phyloP scores from a whole-genome alignment of 1,140 invertebrate genomes.

The Coptotermes formosanus region DNA sequence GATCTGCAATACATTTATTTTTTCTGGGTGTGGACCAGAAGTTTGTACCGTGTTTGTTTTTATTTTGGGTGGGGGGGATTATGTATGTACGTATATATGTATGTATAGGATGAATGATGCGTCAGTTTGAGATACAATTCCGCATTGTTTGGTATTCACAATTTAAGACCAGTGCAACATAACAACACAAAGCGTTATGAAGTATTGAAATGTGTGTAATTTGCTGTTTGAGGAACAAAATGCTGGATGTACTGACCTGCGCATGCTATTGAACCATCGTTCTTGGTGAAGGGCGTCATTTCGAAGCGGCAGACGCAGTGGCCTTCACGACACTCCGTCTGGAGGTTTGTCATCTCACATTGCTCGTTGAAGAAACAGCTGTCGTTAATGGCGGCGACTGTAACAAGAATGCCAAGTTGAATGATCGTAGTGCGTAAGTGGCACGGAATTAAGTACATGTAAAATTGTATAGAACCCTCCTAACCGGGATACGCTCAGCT shows the following conservation, averaged over 20 bases:
- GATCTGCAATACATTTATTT: too few relatives aligned
- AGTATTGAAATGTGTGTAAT: too few relatives aligned
- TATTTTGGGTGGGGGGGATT: too few relatives aligned
- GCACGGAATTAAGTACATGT: background rate
- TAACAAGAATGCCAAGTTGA: conserved; percentile 43
- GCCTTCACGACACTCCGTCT: conserved; percentile 75
- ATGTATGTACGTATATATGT: too few relatives aligned
- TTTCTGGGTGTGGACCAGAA: too few relatives aligned
- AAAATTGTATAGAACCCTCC: background rate
- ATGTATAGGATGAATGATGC: too few relatives aligned
- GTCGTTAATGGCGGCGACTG: conserved; percentile 75
- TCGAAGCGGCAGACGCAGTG: conserved; percentile 75
- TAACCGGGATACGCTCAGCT: background rate
- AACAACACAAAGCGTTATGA: too few relatives aligned
- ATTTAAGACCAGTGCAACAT: too few relatives aligned
- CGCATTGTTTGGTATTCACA: too few relatives aligned
- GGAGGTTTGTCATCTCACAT: conserved; percentile 64
- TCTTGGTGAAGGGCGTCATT: conserved; percentile 62
- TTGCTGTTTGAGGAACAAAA: too few relatives aligned
- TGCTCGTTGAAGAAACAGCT: conserved; percentile 78
- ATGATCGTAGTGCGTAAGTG: background rate
- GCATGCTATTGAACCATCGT: conserved; percentile 67
- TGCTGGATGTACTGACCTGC: conserved; percentile 55
- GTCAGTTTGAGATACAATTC: too few relatives aligned
- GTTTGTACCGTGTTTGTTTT: too few relatives aligned